Evolutionary conservation across 2,113 vertebrate genomes (phyloP).

Genomic region (cat (Felis catus)): F.catus_Fca126_mat1.0 CM031417.1:77930001-77930500

Average conservation of each 20-base stretch:
- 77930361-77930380: neutral
- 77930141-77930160: too few relatives aligned
- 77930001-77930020: neutral
- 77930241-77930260: neutral
- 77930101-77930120: too few relatives aligned
- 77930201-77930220: too few relatives aligned
- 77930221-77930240: too few relatives aligned
- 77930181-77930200: too few relatives aligned
- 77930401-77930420: neutral
- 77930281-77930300: neutral
- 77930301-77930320: neutral
- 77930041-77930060: too few relatives aligned
- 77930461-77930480: neutral
- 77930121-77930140: too few relatives aligned
- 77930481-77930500: neutral
- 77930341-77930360: neutral
- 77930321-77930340: neutral
- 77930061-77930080: too few relatives aligned
- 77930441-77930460: neutral
- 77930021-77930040: neutral
- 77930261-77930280: neutral
- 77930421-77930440: neutral
- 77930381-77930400: neutral
- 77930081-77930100: too few relatives aligned
- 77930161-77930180: too few relatives aligned